phyloP scores from a whole-genome alignment of 2,888 invertebrate species.

The Volucella inanis region DNA sequence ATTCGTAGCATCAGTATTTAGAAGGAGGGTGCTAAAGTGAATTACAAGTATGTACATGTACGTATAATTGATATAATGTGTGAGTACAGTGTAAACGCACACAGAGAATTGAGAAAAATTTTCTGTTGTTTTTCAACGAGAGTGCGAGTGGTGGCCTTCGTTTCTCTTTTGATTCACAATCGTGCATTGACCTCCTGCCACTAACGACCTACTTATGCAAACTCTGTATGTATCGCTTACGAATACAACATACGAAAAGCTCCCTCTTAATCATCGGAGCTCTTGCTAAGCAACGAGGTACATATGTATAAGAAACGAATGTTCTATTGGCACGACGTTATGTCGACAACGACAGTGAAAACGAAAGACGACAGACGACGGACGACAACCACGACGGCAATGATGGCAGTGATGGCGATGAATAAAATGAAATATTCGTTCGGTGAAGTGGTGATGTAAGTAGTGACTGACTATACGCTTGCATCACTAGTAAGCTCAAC shows the following conservation, averaged over 20 bases:
- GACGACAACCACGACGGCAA: no score
- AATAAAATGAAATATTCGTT: no score
- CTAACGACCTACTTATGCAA: slow-evolving; percentile 77
- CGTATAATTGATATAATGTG: no score
- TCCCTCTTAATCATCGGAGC: slow-evolving; percentile 19
- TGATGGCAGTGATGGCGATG: no score
- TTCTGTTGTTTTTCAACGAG: slow-evolving; percentile 30
- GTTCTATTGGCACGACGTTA: slow-evolving; percentile 36
- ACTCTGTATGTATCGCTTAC: slow-evolving; percentile 11
- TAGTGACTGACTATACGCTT: no score
- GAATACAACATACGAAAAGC: slow-evolving; percentile 48
- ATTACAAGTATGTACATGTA: neutral
- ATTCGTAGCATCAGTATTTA: neutral
- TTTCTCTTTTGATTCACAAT: slow-evolving; percentile 76
- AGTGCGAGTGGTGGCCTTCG: slow-evolving; percentile 76
- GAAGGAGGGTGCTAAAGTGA: neutral
- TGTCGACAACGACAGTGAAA: slow-evolving; percentile 1
- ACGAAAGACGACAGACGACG: no score
- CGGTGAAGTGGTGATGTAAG: no score
- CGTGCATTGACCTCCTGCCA: slow-evolving; percentile 77
- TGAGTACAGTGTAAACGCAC: neutral
- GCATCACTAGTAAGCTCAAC: no score
- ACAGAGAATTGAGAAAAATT: neutral
- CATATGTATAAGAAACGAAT: slow-evolving; percentile 9
- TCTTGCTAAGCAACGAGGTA: slow-evolving; percentile 29